phyloP scores from a whole-genome alignment of 2,797 vertebrate species.

The Chaetodon trifasciatus region DNA sequence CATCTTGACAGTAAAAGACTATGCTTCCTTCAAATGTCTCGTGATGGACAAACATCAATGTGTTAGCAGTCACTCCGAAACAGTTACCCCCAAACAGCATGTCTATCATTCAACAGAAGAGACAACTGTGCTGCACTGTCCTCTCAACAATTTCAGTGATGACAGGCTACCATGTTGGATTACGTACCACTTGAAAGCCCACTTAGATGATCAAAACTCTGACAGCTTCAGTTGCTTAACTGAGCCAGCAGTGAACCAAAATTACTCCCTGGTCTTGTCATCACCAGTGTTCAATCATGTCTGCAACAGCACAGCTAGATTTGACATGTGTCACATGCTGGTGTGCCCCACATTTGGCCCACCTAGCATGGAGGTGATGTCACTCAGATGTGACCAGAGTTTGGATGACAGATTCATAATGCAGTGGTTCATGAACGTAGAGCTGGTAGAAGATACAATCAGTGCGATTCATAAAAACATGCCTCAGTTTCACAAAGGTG shows the following conservation, averaged over 20 bases:
- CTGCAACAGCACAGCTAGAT: too few species aligned
- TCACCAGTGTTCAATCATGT: not conserved
- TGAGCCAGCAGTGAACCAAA: not conserved
- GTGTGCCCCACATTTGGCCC: constrained; percentile 1
- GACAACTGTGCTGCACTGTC: not conserved
- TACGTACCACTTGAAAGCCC: not conserved
- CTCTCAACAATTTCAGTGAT: not conserved
- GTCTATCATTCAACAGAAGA: not conserved
- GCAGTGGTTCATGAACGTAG: too few species aligned
- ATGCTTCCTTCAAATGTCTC: not conserved
- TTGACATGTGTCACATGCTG: not conserved
- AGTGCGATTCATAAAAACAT: not conserved
- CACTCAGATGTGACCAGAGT: too few species aligned
- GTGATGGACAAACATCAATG: not conserved
- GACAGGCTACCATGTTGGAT: not conserved
- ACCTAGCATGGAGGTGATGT: not conserved
- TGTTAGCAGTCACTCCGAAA: not conserved
- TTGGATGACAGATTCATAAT: too few species aligned
- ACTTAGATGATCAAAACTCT: not conserved
- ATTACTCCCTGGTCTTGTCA: not conserved
- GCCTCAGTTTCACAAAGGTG: not conserved
- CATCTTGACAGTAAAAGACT: not conserved
- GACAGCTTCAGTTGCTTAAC: not conserved
- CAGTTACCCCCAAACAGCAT: not conserved
- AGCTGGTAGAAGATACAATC: not conserved